These are phyloP conservation scores for Aphidius gifuensis DNA, from an alignment of 1,140 invertebrate species.

Conservation along the genomic window DNA sequence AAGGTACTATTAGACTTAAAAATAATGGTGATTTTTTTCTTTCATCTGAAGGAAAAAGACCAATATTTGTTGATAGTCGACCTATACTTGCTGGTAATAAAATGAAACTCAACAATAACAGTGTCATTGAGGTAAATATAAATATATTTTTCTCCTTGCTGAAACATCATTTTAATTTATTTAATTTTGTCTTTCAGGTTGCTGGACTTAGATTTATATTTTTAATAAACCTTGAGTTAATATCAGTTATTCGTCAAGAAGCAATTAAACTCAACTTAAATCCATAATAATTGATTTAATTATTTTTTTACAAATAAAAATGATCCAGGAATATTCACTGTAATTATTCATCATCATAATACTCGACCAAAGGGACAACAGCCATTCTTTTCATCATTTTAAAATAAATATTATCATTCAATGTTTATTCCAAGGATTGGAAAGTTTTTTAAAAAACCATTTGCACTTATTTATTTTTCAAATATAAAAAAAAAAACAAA, in stretches of 20 bases:
- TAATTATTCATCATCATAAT: not conserved
- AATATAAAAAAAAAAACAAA: too few species aligned
- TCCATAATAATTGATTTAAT: constrained; percentile 31
- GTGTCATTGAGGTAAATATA: constrained; percentile 80
- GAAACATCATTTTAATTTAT: constrained; percentile 7
- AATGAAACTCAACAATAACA: constrained; percentile 86
- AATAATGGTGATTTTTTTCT: constrained; percentile 94
- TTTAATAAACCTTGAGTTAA: constrained; percentile 87
- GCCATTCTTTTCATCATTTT: not conserved
- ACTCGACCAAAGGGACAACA: constrained; percentile 3
- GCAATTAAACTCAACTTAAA: constrained; percentile 68
- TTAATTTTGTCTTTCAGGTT: constrained; percentile 63
- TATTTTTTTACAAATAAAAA: too few species aligned
- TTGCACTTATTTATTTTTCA: not conserved
- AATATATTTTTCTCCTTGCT: constrained; percentile 12
- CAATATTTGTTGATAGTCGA: constrained; percentile 90
- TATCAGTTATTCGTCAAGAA: constrained; percentile 80
- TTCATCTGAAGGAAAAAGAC: constrained; percentile 90
- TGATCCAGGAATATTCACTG: not conserved
- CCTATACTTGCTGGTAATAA: constrained; percentile 84
- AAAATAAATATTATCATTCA: not conserved
- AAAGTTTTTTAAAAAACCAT: too few species aligned
- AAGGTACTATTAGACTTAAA: constrained; percentile 84
- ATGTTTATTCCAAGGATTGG: not conserved
- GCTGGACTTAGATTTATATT: constrained; percentile 88